Percentiles rank a stretch among this genome's conserved stretches.
Conservation (phyloP, 92 coral and sea anemone species). For the Porites lobata region DNA sequence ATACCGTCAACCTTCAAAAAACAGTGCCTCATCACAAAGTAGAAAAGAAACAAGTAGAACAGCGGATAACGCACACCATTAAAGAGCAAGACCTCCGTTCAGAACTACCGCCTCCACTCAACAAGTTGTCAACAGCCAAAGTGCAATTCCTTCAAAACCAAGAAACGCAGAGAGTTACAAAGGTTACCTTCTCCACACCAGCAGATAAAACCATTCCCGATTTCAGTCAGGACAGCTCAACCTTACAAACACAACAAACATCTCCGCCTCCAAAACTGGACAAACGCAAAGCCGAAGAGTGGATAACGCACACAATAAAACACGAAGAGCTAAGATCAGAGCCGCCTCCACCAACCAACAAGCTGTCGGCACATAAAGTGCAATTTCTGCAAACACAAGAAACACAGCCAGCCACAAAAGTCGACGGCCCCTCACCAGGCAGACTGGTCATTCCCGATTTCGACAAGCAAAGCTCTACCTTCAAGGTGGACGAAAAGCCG, state of each 20-base stretch:
- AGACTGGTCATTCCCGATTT: neutral
- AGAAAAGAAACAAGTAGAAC: neutral
- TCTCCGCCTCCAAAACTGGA: neutral
- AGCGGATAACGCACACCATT: neutral
- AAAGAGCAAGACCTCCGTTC: constrained; percentile 2
- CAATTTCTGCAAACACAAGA: neutral
- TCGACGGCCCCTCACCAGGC: neutral
- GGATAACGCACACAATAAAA: neutral
- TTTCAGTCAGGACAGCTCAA: neutral
- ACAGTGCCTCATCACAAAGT: neutral
- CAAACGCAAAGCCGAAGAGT: neutral
- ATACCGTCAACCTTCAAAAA: neutral
- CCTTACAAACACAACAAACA: neutral
- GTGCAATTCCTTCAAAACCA: neutral
- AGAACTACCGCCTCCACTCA: neutral
- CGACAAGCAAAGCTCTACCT: neutral
- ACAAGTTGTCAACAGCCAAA: neutral
- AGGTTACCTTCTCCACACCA: neutral
- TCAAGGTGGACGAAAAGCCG: neutral
- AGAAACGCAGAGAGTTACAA: neutral
- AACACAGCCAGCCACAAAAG: neutral
- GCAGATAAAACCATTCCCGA: neutral
- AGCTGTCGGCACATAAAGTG: constrained; percentile 3
- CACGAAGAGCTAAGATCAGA: neutral
- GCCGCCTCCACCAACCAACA: neutral